Evolutionary conservation across 30 jellyfish, hydroid and myxozoan genomes (phyloP).

Genomic region (Cassiopea xamachana): DNA sequence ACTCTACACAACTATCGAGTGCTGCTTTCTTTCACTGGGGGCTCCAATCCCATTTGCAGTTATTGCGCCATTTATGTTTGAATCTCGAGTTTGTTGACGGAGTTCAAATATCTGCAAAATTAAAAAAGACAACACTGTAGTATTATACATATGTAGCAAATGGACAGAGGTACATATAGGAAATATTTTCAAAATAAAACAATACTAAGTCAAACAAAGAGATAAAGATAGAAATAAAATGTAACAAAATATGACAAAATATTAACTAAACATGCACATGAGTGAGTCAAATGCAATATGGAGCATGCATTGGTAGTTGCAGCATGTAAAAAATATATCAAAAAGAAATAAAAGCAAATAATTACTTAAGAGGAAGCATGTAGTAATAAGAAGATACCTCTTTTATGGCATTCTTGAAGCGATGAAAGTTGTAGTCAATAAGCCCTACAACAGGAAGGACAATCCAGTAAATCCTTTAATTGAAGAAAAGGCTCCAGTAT

Average conservation of each 20-base stretch:
- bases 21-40: conserved; percentile 9
- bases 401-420: conserved; percentile 93
- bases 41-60: conserved; percentile 33
- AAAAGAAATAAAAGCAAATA: not conserved
- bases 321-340: not conserved
- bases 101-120: conserved; percentile 68
- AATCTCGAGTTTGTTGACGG: conserved; percentile 84
- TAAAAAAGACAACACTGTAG: no score
- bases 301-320: no score
- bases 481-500: no score
- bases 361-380: not conserved
- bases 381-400: conserved; percentile 62
- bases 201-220: no score
- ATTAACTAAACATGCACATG: no score
- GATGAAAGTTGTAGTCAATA: conserved; percentile 87
- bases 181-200: no score
- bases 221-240: no score
- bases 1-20: conserved; percentile 20
- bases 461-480: no score
- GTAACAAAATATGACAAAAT: no score
- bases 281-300: no score
- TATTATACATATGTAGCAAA: no score
- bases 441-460: conserved; percentile 43
- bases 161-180: no score
- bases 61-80: conserved; percentile 6